These are phyloP conservation scores for Barnardius zonarius DNA, from an alignment of 2,113 vertebrate species.

Conservation along the genomic window DNA sequence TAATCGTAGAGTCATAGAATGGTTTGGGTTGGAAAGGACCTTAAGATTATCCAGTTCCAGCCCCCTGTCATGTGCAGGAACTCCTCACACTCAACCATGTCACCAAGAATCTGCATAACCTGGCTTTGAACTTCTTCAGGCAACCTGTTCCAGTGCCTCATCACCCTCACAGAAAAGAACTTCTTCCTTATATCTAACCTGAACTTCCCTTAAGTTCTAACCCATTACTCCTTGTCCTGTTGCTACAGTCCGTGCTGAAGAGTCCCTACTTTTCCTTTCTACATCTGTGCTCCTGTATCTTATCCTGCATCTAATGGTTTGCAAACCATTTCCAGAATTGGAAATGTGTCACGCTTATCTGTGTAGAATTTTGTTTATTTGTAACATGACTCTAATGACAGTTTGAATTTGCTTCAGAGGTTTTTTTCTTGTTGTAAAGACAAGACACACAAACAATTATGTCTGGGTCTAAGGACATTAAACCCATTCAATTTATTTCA, in stretches of 20 bases:
- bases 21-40: not conserved
- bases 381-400: conserved; percentile 17
- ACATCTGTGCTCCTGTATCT: not conserved
- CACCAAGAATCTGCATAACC: not conserved
- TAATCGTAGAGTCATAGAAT: not conserved
- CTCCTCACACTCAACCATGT: not conserved
- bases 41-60: not conserved
- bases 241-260: not conserved
- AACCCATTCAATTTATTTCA: conserved; percentile 36
- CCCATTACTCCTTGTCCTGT: not conserved
- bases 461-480: conserved; percentile 1
- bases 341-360: not conserved
- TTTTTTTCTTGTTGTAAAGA: conserved; percentile 3
- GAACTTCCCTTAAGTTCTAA: not conserved
- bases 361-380: conserved; percentile 2
- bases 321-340: not conserved
- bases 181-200: not conserved
- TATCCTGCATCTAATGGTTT: not conserved
- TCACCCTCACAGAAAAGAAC: too few relatives aligned
- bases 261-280: not conserved
- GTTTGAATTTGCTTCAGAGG: not conserved
- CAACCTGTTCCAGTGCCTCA: not conserved
- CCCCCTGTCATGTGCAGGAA: not conserved
- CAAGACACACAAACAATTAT: not conserved
- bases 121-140: not conserved